phyloP scores from a whole-genome alignment of 2,797 vertebrate genomes.

The Ctenosaura bakeri region DNA sequence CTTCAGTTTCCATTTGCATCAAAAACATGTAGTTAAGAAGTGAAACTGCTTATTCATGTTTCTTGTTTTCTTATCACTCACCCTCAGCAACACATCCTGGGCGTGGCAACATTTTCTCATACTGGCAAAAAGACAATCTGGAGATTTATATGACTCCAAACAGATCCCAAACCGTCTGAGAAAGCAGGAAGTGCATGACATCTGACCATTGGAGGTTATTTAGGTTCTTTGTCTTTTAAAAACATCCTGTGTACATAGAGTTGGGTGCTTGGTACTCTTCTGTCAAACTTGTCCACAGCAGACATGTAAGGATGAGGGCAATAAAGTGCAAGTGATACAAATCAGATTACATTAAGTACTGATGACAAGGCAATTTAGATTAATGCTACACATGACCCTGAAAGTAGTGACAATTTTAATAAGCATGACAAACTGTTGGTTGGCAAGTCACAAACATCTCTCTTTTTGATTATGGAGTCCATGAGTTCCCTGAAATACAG shows the following conservation, averaged over 20 bases:
- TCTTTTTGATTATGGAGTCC: not conserved
- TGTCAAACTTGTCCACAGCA: constrained; percentile 14
- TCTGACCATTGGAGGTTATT: constrained; percentile 54
- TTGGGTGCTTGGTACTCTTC: constrained; percentile 48
- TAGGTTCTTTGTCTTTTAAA: constrained; percentile 44
- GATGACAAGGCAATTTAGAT: not conserved
- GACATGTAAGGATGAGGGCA: constrained; percentile 20
- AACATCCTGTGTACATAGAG: not conserved
- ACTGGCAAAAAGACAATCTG: constrained; percentile 63
- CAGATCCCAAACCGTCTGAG: constrained; percentile 31
- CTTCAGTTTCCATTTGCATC: constrained; percentile 58
- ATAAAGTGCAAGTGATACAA: constrained; percentile 20
- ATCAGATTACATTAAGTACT: constrained; percentile 8
- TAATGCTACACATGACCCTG: not conserved
- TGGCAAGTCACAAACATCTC: constrained; percentile 12
- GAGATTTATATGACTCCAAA: constrained; percentile 57
- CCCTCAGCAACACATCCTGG: constrained; percentile 46
- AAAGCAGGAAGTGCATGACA: constrained; percentile 52
- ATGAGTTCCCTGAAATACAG: not conserved
- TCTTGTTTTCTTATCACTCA: constrained; percentile 48
- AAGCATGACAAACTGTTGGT: not conserved
- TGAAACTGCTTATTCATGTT: constrained; percentile 66
- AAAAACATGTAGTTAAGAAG: constrained; percentile 59
- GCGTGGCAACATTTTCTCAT: constrained; percentile 47
- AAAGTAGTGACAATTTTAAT: not conserved